A percentile compares a stretch with the other conserved stretches of the same genome.
These are phyloP conservation scores for Limnephilus lunatus DNA, from an alignment of 2,888 invertebrate species.

Conservation along the genomic window DNA sequence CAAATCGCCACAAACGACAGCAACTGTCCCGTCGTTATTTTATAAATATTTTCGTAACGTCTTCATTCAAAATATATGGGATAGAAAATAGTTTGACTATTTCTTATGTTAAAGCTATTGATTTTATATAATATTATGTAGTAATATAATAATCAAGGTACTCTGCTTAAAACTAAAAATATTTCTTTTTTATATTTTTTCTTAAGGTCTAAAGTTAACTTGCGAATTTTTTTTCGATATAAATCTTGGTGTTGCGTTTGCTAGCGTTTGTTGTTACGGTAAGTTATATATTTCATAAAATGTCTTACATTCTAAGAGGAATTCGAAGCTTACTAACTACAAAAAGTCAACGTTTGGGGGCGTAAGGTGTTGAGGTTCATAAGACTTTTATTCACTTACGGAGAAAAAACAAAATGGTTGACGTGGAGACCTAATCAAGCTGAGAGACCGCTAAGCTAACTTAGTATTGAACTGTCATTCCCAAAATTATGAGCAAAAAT, in stretches of 20 bases:
- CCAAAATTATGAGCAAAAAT: not conserved
- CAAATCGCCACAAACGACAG: slow-evolving; percentile 30
- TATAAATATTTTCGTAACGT: slow-evolving; percentile 49
- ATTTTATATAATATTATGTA: slow-evolving; percentile 60
- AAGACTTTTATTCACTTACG: not conserved
- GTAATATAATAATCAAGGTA: slow-evolving; percentile 63
- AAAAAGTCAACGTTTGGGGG: slow-evolving; percentile 10
- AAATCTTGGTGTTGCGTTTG: slow-evolving; percentile 66
- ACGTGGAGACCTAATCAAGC: not conserved
- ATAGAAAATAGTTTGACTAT: slow-evolving; percentile 66
- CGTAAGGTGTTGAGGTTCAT: not conserved
- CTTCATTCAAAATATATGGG: slow-evolving; percentile 65
- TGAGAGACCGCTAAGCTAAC: not conserved
- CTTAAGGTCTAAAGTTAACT: slow-evolving; percentile 45
- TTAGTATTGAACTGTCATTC: not conserved
- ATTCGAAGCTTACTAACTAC: slow-evolving; percentile 58
- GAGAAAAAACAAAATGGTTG: not conserved
- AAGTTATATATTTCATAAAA: slow-evolving; percentile 51
- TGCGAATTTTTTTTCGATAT: slow-evolving; percentile 65
- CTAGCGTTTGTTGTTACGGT: slow-evolving; percentile 61
- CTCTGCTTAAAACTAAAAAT: slow-evolving; percentile 65
- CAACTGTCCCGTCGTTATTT: slow-evolving; percentile 17
- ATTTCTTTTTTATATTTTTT: slow-evolving; percentile 56
- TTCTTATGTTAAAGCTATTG: slow-evolving; percentile 65
- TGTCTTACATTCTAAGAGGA: slow-evolving; percentile 56